Evolutionary conservation across 2,888 invertebrate species (phyloP).

Genomic region (Beris morrisii): DNA sequence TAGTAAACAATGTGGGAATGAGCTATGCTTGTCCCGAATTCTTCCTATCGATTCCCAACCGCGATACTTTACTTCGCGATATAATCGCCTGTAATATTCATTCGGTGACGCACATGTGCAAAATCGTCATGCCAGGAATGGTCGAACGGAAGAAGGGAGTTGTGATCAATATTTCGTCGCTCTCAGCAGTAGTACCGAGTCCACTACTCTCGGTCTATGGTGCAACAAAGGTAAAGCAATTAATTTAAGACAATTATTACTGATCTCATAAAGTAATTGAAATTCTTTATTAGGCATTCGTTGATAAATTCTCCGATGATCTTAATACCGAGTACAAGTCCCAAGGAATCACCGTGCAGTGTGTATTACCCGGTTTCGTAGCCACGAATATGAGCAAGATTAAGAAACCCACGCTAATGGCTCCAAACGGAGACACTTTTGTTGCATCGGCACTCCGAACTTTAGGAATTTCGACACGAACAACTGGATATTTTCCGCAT

Average conservation of each 20-base stretch:
- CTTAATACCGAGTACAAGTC: constrained; percentile 73
- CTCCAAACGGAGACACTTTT: constrained; percentile 72
- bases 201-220: constrained; percentile 85
- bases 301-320: constrained; percentile 78
- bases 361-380: constrained; percentile 84
- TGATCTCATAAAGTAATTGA: neutral
- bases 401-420: constrained; percentile 69
- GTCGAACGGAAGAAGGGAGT: constrained; percentile 77
- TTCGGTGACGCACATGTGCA: constrained; percentile 81
- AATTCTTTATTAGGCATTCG: constrained; percentile 65
- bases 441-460: constrained; percentile 71
- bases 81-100: constrained; percentile 78
- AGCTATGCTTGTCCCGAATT: constrained; percentile 83
- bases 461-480: constrained; percentile 68
- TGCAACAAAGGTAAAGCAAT: constrained; percentile 74
- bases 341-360: constrained; percentile 76
- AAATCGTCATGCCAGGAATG: constrained; percentile 83
- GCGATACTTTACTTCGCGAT: constrained; percentile 64
- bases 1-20: constrained; percentile 92
- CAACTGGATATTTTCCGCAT: constrained; percentile 71
- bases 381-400: constrained; percentile 91
- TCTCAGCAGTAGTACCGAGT: constrained; percentile 75
- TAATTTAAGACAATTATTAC: neutral
- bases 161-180: constrained; percentile 87
- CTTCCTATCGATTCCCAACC: constrained; percentile 65